Evolutionary conservation across 2,888 invertebrate genomes (phyloP), one percentile per base, ranked within the genome.

Genomic region (Euspilapteryx auroguttella): DNA sequence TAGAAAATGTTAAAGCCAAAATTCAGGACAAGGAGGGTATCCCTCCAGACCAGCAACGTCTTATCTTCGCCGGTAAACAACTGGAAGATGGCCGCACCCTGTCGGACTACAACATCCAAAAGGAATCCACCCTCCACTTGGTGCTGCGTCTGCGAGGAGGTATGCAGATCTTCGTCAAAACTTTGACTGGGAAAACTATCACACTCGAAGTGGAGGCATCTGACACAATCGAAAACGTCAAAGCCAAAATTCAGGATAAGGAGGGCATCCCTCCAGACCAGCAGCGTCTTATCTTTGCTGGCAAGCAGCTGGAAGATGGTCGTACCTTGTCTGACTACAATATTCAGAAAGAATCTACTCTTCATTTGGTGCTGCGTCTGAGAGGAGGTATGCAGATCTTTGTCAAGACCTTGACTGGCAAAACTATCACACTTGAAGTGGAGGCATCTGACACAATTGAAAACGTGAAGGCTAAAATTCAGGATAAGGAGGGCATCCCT

Each of bases 401-500:
- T 15, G 45, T 45, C 0, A 45, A 45, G 20, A 45, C 45, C 1
- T 9, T 45, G 26, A 45, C 45, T 10, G 45, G 45, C n/a, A 47
- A 47, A 21, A 47, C 47, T 0, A 47, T 53, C 3, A 53, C 53
- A 0, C 13, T 53, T 0, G 53, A 53, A 9, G 53, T 53, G 0
- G 53, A 53, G 7, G 17, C 53, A 0, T 48, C 53, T 0, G 55
- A 55, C 28, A 54, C 54, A 0, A 55, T 55, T 2, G 55, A 55
- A 13, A 53, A 53, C 8, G 53, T 53, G 0, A 53, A 53, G 24
- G 53, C 53, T 0, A 53, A 53, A 34, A 53, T 53, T 1, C 53
- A 47, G 17, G 47, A 53, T 14, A 53, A 53, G 3, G 53, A 53
- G 2, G 53, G 53, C n/a, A n/a, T n/a, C n/a, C n/a, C n/a, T n/a